These are phyloP conservation scores for Capitella teleta DNA, from an alignment of 1,140 invertebrate genomes.

Conservation along the genomic window DNA sequence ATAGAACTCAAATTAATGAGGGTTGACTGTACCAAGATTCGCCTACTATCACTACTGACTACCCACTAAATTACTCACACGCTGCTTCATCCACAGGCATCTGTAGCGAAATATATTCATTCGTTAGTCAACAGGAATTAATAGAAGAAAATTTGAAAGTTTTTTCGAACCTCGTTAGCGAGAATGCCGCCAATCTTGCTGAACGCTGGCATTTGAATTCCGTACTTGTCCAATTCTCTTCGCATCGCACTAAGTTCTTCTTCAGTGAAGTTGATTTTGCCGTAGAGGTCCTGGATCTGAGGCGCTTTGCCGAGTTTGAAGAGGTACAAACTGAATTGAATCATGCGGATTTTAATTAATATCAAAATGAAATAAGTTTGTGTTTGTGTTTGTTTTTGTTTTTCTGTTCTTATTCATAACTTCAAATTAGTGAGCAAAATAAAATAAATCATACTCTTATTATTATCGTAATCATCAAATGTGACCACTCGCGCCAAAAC, in stretches of 20 bases:
- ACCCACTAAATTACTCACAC: slow-evolving; percentile 32
- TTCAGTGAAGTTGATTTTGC: slow-evolving; percentile 66
- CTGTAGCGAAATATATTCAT: slow-evolving; percentile 24
- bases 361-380: slow-evolving; percentile 3
- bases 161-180: slow-evolving; percentile 48
- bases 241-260: slow-evolving; percentile 62
- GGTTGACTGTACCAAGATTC: too few relatives aligned
- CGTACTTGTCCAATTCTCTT: slow-evolving; percentile 60
- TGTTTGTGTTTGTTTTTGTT: too few relatives aligned
- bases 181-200: slow-evolving; percentile 68
- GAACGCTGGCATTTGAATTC: slow-evolving; percentile 64
- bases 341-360: too few relatives aligned
- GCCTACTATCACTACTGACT: too few relatives aligned
- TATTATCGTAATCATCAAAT: too few relatives aligned
- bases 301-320: slow-evolving; percentile 57
- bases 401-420: too few relatives aligned
- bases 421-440: too few relatives aligned
- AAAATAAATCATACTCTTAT: too few relatives aligned
- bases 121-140: too few relatives aligned
- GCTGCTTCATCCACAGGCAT: slow-evolving; percentile 51
- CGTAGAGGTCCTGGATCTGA: slow-evolving; percentile 65
- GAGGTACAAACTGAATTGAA: slow-evolving; percentile 39
- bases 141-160: too few relatives aligned
- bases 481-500: too few relatives aligned
- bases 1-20: too few relatives aligned